phyloP scores from a whole-genome alignment of 2,888 invertebrate species.

The Drosophila mercatorum region DNA sequence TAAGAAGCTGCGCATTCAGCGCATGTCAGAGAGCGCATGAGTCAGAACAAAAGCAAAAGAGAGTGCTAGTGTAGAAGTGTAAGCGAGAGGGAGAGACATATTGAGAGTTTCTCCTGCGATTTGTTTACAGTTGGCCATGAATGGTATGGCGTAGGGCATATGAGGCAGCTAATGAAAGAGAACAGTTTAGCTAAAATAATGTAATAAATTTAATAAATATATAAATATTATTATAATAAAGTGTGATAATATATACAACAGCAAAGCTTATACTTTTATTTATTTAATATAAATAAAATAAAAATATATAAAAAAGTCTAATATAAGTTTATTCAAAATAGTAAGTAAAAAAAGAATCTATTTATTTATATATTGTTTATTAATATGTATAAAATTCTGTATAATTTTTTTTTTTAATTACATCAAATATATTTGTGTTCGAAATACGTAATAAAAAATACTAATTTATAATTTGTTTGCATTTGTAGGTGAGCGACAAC shows the following conservation, averaged over 20 bases:
- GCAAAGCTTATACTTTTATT: background rate
- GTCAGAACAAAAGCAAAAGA: slow-evolving; percentile 17
- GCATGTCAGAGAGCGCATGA: slow-evolving; percentile 46
- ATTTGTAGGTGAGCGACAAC: background rate
- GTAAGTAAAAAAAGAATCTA: no score
- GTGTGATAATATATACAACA: no score
- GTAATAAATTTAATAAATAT: no score
- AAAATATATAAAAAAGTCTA: no score
- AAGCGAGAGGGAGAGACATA: background rate
- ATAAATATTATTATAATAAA: no score
- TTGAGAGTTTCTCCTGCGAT: slow-evolving; percentile 41
- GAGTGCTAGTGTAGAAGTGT: slow-evolving; percentile 3
- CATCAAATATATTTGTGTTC: no score
- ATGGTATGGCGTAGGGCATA: slow-evolving; percentile 13
- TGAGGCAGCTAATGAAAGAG: background rate
- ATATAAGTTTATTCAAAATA: no score
- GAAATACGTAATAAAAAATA: no score
- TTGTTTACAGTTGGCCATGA: slow-evolving; percentile 69
- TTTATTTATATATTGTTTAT: no score
- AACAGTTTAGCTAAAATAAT: background rate
- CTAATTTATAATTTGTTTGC: background rate
- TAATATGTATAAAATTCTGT: no score
- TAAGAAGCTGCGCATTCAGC: slow-evolving; percentile 56
- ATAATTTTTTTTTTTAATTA: no score
- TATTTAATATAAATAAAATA: background rate